Evolutionary conservation across 2,888 invertebrate genomes (phyloP).

Genomic region (Melikaiella ostensackeni): DNA sequence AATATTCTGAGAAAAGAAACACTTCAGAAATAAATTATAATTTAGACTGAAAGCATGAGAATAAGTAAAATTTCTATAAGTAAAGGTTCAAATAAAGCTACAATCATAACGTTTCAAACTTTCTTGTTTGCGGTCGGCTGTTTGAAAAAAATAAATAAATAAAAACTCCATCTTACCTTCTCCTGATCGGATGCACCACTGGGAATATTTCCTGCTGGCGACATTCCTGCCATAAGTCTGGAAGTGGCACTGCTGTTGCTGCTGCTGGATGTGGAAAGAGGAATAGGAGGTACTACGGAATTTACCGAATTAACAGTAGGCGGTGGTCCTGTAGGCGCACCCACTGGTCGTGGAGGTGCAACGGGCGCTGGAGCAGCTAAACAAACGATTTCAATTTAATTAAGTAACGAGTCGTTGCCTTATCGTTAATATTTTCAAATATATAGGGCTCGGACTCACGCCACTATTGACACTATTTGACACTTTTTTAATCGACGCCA

Average conservation of each 20-base stretch:
- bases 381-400: neutral
- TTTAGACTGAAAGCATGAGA: slow-evolving; percentile 3
- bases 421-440: no score
- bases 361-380: slow-evolving; percentile 25
- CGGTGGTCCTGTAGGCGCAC: slow-evolving; percentile 64
- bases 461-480: no score
- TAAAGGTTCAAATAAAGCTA: no score
- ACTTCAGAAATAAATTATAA: neutral
- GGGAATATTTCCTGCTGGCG: slow-evolving; percentile 79
- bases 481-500: no score
- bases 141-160: no score
- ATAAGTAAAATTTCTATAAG: no score
- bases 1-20: neutral
- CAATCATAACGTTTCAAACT: no score
- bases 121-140: no score
- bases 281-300: slow-evolving; percentile 7
- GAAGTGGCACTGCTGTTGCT: slow-evolving; percentile 76
- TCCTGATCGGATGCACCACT: slow-evolving; percentile 95
- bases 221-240: slow-evolving; percentile 81
- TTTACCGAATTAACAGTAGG: slow-evolving; percentile 6
- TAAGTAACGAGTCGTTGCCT: neutral
- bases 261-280: neutral
- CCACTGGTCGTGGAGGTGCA: slow-evolving; percentile 59
- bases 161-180: slow-evolving; percentile 81
- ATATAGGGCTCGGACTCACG: no score